Evolutionary conservation across 1,140 invertebrate species (phyloP).

Genomic region (Catajapyx aquilonaris): DNA sequence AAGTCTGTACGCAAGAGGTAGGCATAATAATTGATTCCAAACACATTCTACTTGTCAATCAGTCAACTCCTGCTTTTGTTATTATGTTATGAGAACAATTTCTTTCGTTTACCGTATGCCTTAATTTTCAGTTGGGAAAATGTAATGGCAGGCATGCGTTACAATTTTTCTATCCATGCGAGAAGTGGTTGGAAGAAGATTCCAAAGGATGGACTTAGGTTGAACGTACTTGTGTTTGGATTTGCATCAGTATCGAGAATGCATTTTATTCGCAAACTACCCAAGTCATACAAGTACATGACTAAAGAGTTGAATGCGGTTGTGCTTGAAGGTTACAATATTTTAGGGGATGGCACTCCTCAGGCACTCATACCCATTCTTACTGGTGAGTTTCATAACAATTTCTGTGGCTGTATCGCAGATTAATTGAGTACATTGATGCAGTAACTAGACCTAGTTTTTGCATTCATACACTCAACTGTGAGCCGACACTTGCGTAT

Average conservation of each 20-base stretch:
- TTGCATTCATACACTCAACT: too few species aligned
- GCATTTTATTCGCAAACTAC: constrained; percentile 65
- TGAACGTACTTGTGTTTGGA: constrained; percentile 73
- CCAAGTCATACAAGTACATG: constrained; percentile 56
- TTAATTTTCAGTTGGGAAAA: constrained; percentile 29
- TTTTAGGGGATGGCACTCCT: constrained; percentile 84
- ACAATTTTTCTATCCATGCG: constrained; percentile 22
- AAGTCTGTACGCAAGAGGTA: too few species aligned
- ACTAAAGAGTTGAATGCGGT: constrained; percentile 40
- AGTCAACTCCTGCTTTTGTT: too few species aligned
- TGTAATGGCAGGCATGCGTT: constrained; percentile 29
- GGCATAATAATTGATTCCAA: too few species aligned
- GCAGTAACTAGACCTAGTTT: too few species aligned
- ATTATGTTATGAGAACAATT: too few species aligned
- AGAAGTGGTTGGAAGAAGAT: constrained; percentile 28
- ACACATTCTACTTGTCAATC: too few species aligned
- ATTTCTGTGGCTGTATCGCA: too few species aligned
- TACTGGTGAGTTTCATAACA: constrained; percentile 31
- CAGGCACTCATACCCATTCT: constrained; percentile 80
- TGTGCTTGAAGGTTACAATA: constrained; percentile 66
- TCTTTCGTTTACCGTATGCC: neutral
- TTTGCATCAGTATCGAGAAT: constrained; percentile 78
- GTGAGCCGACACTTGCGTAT: neutral
- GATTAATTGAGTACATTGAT: too few species aligned
- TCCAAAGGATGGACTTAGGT: constrained; percentile 24